Evolutionary conservation across 2,888 invertebrate species (phyloP).

Genomic region (Nezara viridula): DNA sequence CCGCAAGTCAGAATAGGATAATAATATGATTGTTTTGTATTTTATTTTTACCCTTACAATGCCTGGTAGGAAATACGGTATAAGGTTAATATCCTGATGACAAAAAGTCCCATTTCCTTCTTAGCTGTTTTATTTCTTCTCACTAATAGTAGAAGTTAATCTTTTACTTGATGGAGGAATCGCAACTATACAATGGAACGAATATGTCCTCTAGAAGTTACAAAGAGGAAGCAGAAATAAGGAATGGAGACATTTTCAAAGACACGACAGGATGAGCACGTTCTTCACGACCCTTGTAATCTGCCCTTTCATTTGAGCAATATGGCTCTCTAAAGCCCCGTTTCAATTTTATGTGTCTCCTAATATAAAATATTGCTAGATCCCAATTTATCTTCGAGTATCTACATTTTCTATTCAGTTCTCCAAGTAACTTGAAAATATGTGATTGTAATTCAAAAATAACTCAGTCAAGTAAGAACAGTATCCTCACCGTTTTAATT

Average conservation of each 20-base stretch:
- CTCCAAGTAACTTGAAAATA: too few species aligned
- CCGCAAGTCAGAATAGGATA: too few species aligned
- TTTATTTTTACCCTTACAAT: too few species aligned
- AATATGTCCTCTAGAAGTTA: not conserved
- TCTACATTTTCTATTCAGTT: too few species aligned
- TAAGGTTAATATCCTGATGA: too few species aligned
- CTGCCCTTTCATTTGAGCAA: not conserved
- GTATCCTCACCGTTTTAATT: too few species aligned
- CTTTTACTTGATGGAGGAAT: not conserved
- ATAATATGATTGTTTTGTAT: too few species aligned
- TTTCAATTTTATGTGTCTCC: not conserved
- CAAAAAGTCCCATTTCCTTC: too few species aligned
- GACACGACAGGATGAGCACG: conserved; percentile 10
- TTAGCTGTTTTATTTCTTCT: not conserved
- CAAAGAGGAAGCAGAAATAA: conserved; percentile 10
- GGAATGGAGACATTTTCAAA: not conserved
- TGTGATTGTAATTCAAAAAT: too few species aligned
- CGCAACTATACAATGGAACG: not conserved
- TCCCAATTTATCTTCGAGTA: too few species aligned
- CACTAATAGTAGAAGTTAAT: not conserved
- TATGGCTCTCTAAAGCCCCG: not conserved
- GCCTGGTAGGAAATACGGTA: too few species aligned
- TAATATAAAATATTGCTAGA: not conserved
- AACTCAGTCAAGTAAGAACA: too few species aligned
- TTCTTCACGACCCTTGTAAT: not conserved